phyloP scores from a whole-genome alignment of 2,797 vertebrate species.

The Pseudochirops cupreus region DNA sequence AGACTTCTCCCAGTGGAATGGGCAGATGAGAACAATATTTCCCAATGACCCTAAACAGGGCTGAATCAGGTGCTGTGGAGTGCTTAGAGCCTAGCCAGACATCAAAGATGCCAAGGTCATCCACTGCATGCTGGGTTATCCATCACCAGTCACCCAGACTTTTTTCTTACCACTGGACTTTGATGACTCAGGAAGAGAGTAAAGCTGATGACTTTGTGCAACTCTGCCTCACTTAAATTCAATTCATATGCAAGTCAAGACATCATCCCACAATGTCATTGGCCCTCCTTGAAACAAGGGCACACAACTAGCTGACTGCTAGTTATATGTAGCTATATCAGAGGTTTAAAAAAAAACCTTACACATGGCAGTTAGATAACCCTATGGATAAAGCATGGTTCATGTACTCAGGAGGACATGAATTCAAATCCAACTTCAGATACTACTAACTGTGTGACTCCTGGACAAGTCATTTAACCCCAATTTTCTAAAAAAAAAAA shows the following conservation, averaged over 20 bases:
- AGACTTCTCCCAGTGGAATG: background rate
- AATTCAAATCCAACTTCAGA: background rate
- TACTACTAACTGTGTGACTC: too few species aligned
- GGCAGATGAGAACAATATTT: background rate
- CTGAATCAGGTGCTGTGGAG: background rate
- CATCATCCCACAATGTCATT: background rate
- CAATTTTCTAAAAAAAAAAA: background rate
- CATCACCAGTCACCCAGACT: background rate
- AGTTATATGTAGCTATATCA: background rate
- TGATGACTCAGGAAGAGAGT: background rate
- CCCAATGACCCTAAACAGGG: too few species aligned
- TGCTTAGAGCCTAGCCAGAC: background rate
- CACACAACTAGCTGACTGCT: background rate
- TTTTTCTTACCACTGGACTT: background rate
- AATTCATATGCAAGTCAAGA: background rate
- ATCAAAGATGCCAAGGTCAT: background rate
- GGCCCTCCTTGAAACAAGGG: background rate
- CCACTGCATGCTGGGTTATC: too few species aligned
- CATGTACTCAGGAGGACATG: background rate
- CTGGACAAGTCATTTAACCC: background rate
- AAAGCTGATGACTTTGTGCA: background rate
- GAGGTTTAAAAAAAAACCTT: background rate
- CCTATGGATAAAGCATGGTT: background rate
- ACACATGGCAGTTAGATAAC: background rate
- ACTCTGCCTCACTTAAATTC: background rate